Evolutionary conservation across 2,888 invertebrate species (phyloP).

Genomic region (Acanthosepion esculentum): DNA sequence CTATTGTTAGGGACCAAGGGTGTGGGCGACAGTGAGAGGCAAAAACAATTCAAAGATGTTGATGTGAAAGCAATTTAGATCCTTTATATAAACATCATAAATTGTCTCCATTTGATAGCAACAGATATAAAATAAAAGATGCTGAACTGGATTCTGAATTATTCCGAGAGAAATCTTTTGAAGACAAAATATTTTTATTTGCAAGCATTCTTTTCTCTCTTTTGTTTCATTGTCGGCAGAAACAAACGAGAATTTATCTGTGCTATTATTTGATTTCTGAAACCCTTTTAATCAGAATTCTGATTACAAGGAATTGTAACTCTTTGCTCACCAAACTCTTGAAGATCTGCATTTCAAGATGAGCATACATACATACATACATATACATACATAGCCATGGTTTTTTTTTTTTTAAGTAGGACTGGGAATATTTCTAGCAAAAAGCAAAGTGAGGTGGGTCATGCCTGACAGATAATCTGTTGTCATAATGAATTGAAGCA

Average conservation of each 20-base stretch:
- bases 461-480: too few relatives aligned
- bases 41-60: conserved; percentile 4
- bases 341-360: not conserved
- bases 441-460: too few relatives aligned
- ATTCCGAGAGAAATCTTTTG: not conserved
- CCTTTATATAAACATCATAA: conserved; percentile 11
- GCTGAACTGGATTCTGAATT: not conserved
- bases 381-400: too few relatives aligned
- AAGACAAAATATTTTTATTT: conserved; percentile 4
- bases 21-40: not conserved
- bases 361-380: too few relatives aligned
- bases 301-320: not conserved
- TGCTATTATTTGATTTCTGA: not conserved
- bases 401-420: too few relatives aligned
- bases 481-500: too few relatives aligned
- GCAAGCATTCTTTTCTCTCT: not conserved
- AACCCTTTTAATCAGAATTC: not conserved
- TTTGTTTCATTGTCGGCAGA: not conserved
- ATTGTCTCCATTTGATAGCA: conserved; percentile 21
- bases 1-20: not conserved
- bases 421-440: too few relatives aligned
- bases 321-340: not conserved
- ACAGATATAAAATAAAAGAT: not conserved
- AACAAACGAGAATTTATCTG: not conserved
- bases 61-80: conserved; percentile 2